Evolutionary conservation across 1,140 invertebrate species (phyloP).

Genomic region (Drosophila auraria): DNA sequence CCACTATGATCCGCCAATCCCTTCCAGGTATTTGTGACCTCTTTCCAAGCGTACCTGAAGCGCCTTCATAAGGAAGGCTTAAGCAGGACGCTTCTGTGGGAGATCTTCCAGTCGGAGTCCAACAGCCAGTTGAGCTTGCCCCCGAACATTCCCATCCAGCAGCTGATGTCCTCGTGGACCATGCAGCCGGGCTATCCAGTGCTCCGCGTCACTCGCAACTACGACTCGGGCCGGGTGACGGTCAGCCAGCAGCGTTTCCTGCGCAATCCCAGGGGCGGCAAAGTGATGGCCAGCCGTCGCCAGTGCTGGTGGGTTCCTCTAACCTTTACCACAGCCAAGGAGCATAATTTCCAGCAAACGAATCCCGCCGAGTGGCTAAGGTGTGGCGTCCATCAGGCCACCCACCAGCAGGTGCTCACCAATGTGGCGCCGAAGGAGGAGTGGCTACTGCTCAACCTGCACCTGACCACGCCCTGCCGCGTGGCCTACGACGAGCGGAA

Average conservation of each 20-base stretch:
- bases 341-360: not conserved
- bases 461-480: conserved; percentile 1
- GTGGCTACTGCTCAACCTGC: conserved; percentile 14
- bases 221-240: not conserved
- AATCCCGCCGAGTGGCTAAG: conserved; percentile 12
- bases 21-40: not conserved
- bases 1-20: not conserved
- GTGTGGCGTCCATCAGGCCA: not conserved
- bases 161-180: conserved; percentile 17
- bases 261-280: not conserved
- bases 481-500: conserved; percentile 17
- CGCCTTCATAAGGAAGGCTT: not conserved
- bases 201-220: not conserved
- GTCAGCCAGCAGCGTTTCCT: conserved; percentile 2
- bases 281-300: not conserved
- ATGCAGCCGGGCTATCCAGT: conserved; percentile 21
- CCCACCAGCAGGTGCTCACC: not conserved
- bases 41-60: not conserved
- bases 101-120: not conserved
- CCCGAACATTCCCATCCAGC: conserved; percentile 1
- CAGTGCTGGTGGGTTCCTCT: conserved; percentile 12
- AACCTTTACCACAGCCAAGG: not conserved
- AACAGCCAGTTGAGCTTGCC: conserved; percentile 1
- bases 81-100: conserved; percentile 5
- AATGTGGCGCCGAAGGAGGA: not conserved